These are phyloP conservation scores for Ichneumoninae sp. DNA, from an alignment of 2,888 invertebrate genomes.

Conservation along the genomic window DNA sequence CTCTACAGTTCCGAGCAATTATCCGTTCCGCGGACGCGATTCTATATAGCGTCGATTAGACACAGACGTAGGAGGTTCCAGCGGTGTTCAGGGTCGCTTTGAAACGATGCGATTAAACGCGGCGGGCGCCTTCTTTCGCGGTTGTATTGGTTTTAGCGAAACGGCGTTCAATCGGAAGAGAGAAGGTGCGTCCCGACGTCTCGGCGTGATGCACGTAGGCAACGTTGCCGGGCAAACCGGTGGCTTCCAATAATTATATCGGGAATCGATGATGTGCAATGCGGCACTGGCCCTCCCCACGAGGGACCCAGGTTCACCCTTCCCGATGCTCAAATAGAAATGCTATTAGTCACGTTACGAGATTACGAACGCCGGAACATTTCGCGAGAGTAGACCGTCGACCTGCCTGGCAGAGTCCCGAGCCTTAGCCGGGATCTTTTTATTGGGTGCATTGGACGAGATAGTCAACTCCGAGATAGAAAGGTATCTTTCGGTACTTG, in stretches of 20 bases:
- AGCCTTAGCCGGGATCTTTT: neutral
- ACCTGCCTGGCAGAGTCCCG: neutral
- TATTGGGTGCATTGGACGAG: neutral
- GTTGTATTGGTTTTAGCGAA: constrained; percentile 28
- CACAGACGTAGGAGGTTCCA: constrained; percentile 9
- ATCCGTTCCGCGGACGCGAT: constrained; percentile 16
- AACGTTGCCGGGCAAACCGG: constrained; percentile 28
- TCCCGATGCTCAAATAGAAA: constrained; percentile 74
- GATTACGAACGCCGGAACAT: constrained; percentile 57
- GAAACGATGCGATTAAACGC: constrained; percentile 36
- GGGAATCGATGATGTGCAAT: constrained; percentile 64
- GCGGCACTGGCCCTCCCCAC: constrained; percentile 2
- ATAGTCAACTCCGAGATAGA: neutral
- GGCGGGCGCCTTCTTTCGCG: constrained; percentile 17
- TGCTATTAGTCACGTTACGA: constrained; percentile 75
- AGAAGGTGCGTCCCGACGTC: constrained; percentile 43
- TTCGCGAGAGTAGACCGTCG: constrained; percentile 16
- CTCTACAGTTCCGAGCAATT: constrained; percentile 22
- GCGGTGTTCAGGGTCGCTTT: constrained; percentile 53
- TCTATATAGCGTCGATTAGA: constrained; percentile 25
- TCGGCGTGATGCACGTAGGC: constrained; percentile 22
- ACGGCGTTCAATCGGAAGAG: constrained; percentile 32
- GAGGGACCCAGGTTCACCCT: constrained; percentile 19
- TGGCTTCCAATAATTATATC: constrained; percentile 63
- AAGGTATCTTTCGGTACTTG: neutral